Base-by-base conservation (phyloP, 2,113 vertebrate species). In the Poeciliopsis retropinna region DNA sequence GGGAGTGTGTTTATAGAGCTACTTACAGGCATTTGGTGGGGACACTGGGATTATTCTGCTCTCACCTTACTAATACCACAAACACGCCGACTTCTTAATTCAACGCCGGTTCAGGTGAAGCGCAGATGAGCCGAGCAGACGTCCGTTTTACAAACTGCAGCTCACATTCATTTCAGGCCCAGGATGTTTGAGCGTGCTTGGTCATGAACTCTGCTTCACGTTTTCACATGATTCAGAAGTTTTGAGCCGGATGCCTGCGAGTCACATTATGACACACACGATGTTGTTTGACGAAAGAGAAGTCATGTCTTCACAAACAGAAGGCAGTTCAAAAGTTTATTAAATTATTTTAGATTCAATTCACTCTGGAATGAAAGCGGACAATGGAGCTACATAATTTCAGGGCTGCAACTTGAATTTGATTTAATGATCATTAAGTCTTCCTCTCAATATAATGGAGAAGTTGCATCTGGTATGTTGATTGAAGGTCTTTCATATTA, bases 221-320 rank as follows among this genome's bases (percentile, higher is more conserved):
- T 75, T 70, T 47, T 70, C 77, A 64, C 61, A 37, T 80, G 84
- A 89, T 68, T 89, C 81, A 80, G 61, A 1, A 17, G n/a, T 5
- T 22, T 37, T 67, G 8, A 64, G 76, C 69, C 19, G 67, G 70
- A 14, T 9, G 4, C 28, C 64, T 64, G 31, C 80, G 72, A 70
- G 60, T 85, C 83, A 76, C 29, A 0, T 57, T 27, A 60, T 82
- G 72, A 84, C 30, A 69, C 44, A 77, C 1, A 1, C 3, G 32
- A 5, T 3, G 25, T 71, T 82, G 74, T 81, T 74, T 78, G 76
- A 63, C 22, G 32, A 27, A 70, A 44, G 14, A 62, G 62, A 3
- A 51, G 37, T 37, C 5, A 0, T 31, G 54, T 73, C 47, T 79
- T 73, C 10, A 72, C 32, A 54, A 72, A 70, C 54, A 25, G 15